A percentile compares a stretch with the other conserved stretches of the same genome.
These are phyloP conservation scores for Syritta pipiens DNA, from an alignment of 2,888 invertebrate genomes.

Conservation along the genomic window DNA sequence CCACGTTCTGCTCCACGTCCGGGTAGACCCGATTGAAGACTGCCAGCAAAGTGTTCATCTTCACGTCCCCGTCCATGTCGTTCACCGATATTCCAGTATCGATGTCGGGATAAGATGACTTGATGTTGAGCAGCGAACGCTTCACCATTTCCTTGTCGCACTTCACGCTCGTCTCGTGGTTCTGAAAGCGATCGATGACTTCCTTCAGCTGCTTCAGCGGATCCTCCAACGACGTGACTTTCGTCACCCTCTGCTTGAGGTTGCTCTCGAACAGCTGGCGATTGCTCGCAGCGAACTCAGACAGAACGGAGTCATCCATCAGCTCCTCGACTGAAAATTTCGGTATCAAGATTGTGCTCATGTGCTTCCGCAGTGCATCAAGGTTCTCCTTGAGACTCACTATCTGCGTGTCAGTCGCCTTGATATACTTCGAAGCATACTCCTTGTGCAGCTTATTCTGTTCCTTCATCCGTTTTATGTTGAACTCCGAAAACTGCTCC, in stretches of 20 bases:
- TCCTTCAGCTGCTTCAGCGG: constrained; percentile 71
- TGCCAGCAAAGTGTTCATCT: constrained; percentile 71
- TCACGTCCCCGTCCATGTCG: constrained; percentile 54
- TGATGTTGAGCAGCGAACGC: constrained; percentile 70
- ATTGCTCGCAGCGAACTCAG: constrained; percentile 71
- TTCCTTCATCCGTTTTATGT: constrained; percentile 70
- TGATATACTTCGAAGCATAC: constrained; percentile 74
- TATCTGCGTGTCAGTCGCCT: constrained; percentile 71
- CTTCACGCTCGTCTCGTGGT: constrained; percentile 72
- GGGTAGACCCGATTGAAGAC: constrained; percentile 73
- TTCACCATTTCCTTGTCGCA: constrained; percentile 73
- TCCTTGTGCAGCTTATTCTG: constrained; percentile 74
- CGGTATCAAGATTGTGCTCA: constrained; percentile 69
- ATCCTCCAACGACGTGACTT: constrained; percentile 68
- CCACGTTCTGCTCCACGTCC: constrained; percentile 73
- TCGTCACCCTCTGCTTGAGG: constrained; percentile 57
- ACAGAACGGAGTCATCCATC: constrained; percentile 71
- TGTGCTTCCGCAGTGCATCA: constrained; percentile 61
- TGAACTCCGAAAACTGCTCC: constrained; percentile 54
- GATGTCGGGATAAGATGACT: constrained; percentile 62
- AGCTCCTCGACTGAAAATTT: constrained; percentile 59
- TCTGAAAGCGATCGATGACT: constrained; percentile 74
- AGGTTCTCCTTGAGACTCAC: constrained; percentile 69
- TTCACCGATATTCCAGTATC: constrained; percentile 28
- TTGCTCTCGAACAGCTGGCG: constrained; percentile 61